These are phyloP conservation scores for Apoda limacodes DNA, from an alignment of 2,888 invertebrate species.

Conservation along the genomic window DNA sequence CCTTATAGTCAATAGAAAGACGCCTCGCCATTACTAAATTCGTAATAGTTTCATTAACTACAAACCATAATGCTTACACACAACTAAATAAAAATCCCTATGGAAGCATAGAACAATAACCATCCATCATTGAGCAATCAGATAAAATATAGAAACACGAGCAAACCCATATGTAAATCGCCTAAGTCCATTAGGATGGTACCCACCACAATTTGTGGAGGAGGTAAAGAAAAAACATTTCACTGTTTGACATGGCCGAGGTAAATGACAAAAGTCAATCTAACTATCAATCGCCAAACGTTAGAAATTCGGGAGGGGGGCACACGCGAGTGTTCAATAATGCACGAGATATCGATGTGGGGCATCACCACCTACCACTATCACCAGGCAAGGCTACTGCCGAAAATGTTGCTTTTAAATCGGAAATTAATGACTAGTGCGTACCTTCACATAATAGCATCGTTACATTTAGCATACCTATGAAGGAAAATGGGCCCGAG, in stretches of 20 bases:
- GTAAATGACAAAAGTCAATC: constrained; percentile 70
- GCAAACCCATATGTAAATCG: constrained; percentile 47
- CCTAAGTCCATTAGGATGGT: constrained; percentile 56
- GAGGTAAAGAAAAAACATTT: constrained; percentile 62
- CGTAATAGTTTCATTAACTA: no score
- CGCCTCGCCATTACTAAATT: no score
- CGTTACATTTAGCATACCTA: no score
- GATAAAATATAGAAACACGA: constrained; percentile 28
- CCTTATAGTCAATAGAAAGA: no score
- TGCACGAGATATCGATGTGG: constrained; percentile 68
- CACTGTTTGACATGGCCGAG: constrained; percentile 62
- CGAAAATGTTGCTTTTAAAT: constrained; percentile 29
- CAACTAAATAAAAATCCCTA: constrained; percentile 38
- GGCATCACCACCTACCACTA: constrained; percentile 44
- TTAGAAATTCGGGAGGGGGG: constrained; percentile 64
- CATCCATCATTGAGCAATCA: constrained; percentile 61
- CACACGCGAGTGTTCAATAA: constrained; percentile 68
- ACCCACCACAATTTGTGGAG: constrained; percentile 53
- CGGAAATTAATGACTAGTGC: constrained; percentile 23
- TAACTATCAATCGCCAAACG: constrained; percentile 70
- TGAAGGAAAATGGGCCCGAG: no score
- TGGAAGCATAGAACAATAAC: constrained; percentile 43
- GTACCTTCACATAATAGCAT: no score
- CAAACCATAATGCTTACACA: no score
- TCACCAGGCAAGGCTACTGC: constrained; percentile 25